These are phyloP conservation scores for Megaustenia siamemsis DNA, from an alignment of 2,888 invertebrate genomes.

Conservation along the genomic window DNA sequence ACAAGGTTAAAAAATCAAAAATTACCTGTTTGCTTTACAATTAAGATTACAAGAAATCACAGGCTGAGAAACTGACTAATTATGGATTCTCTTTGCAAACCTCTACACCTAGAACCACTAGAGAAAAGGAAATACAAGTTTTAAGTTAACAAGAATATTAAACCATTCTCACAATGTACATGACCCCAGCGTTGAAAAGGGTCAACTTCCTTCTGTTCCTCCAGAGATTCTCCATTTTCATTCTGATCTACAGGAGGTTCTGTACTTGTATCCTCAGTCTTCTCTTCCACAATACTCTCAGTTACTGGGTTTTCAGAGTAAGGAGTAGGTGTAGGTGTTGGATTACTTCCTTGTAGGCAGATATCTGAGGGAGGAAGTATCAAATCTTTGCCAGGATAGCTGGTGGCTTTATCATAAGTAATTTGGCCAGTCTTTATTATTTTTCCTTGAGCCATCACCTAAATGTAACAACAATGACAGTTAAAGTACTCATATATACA, in stretches of 20 bases:
- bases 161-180: background rate
- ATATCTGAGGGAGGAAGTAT: slow-evolving; percentile 31
- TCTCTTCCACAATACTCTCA: background rate
- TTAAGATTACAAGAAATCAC: too few relatives aligned
- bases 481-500: too few relatives aligned
- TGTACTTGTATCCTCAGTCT: background rate
- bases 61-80: too few relatives aligned
- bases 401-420: slow-evolving; percentile 9
- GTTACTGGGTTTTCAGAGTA: background rate
- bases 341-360: background rate
- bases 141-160: background rate
- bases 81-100: too few relatives aligned
- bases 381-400: slow-evolving; percentile 12
- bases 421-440: slow-evolving; percentile 59
- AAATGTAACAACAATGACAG: too few relatives aligned
- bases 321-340: background rate
- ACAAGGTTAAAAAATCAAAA: too few relatives aligned
- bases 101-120: too few relatives aligned
- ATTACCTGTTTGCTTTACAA: too few relatives aligned
- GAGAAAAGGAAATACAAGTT: too few relatives aligned
- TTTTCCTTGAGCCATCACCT: slow-evolving; percentile 64
- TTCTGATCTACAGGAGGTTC: background rate
- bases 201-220: background rate
- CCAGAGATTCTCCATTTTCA: background rate
- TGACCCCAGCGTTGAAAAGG: too few relatives aligned